Conservation (phyloP, 2,113 vertebrate genomes). For the Rhinolophus sinicus region DNA sequence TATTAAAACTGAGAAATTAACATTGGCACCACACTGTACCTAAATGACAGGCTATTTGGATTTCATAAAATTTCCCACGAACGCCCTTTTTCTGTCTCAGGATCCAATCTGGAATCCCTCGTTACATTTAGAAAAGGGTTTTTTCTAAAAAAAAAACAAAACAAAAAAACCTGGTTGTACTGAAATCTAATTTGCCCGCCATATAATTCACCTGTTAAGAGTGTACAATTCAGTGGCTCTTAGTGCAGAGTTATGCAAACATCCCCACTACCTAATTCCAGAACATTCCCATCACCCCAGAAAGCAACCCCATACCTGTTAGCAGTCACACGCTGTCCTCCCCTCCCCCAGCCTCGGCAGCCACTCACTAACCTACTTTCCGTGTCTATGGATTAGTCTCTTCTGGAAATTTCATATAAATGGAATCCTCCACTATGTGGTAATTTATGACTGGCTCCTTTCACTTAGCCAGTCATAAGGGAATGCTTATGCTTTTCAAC, state of each 20-base stretch:
- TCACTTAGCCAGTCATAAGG: background rate
- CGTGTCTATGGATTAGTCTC: background rate
- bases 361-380: background rate
- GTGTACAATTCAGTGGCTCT: background rate
- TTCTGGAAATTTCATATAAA: background rate
- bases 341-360: rapidly evolving
- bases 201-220: background rate
- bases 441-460: background rate
- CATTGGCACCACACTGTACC: too few relatives aligned
- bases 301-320: too few relatives aligned
- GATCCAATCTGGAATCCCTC: background rate
- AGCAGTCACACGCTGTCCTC: background rate
- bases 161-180: background rate
- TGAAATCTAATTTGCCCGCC: background rate
- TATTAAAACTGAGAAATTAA: background rate
- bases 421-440: rapidly evolving
- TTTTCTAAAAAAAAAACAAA: background rate
- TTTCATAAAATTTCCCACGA: background rate
- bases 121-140: background rate
- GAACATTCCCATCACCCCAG: background rate
- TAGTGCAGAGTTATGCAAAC: background rate
- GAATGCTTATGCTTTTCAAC: background rate
- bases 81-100: background rate
- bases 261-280: background rate
- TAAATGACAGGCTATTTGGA: background rate